Percentiles rank a stretch among this genome's conserved stretches.
Conservation (phyloP, 1,140 invertebrate species). For the Lepidurus couesii region DNA sequence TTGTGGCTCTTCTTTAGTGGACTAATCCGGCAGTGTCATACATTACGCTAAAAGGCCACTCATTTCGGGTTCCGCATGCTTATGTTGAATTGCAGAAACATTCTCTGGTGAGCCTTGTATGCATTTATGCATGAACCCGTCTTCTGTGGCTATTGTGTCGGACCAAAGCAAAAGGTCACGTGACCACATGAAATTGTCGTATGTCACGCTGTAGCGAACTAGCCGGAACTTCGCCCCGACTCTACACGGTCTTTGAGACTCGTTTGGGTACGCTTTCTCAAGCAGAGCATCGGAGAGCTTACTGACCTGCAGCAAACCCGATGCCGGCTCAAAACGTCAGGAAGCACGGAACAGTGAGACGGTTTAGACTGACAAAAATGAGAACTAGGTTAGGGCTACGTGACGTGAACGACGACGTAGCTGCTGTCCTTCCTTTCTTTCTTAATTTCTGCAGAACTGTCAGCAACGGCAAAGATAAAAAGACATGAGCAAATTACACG, state of each 20-base stretch:
- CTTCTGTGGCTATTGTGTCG: background rate
- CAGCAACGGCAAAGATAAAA: background rate
- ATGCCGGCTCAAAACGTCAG: background rate
- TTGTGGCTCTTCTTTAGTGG: no score
- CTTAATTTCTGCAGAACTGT: no score
- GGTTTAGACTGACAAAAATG: background rate
- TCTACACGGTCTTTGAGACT: background rate
- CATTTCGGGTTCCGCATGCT: background rate
- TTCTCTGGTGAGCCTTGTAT: background rate
- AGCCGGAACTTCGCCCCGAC: background rate
- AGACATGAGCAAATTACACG: background rate
- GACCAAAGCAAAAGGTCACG: background rate
- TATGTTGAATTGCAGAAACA: background rate
- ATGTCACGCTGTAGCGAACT: slow-evolving; percentile 11
- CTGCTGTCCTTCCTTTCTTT: no score
- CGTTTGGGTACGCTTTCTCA: background rate
- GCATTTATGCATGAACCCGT: background rate
- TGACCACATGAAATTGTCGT: background rate
- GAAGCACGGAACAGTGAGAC: background rate
- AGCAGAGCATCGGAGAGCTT: background rate
- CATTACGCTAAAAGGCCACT: background rate
- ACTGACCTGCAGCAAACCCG: background rate
- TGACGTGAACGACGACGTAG: background rate
- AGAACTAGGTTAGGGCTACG: background rate
- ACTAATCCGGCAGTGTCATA: background rate